Base-by-base conservation (phyloP, 1,140 invertebrate genomes). In the Apis dorsata region DNA sequence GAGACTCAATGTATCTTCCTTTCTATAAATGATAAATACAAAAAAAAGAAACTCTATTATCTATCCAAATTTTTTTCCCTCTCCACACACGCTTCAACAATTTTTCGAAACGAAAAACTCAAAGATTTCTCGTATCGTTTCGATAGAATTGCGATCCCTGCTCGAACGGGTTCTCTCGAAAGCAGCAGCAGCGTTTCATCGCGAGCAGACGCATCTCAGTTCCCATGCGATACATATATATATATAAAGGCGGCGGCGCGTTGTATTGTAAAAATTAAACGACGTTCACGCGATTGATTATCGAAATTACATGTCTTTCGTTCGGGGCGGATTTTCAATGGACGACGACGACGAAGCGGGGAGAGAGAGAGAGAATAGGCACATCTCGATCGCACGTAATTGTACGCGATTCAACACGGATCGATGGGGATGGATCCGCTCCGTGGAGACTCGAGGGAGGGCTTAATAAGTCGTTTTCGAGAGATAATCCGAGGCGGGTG, bases 231-330 rank as follows among this genome's bases (percentile, higher is more conserved):
- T 80, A 83, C 80, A 83, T 79, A 44, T 44, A 44, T 3, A 34
- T 34, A 34, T 28, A 28, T 34, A 44, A 85, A 90, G 89, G 86
- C 90, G 91, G 90, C 80, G 81, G 90, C 80, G 81, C 66, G 71
- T 86, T 13, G 28, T 91, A 92, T 94, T 93, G 92, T 93, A 93
- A 92, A 94, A 93, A 93, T 94, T 93, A 94, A 94, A 94, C 92
- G 93, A 93, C 92, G 93, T 92, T 93, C 93, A 94, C 93, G 84
- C 93, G 93, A 93, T 94, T 94, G 93, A 94, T 94, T 93, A 94
- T 94, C 92, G 90, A 93, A 94, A 94, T 94, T 94, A 94, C 89
- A 92, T 89, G 90, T 90, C 87, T 13, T 53, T 24, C 28, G 70
- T n/a, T 57, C 71, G 66, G 66, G 76, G 76, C n/a, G 21, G 53